These are phyloP conservation scores for Brachyopa scutellaris DNA, from an alignment of 2,888 invertebrate species.

Conservation along the genomic window DNA sequence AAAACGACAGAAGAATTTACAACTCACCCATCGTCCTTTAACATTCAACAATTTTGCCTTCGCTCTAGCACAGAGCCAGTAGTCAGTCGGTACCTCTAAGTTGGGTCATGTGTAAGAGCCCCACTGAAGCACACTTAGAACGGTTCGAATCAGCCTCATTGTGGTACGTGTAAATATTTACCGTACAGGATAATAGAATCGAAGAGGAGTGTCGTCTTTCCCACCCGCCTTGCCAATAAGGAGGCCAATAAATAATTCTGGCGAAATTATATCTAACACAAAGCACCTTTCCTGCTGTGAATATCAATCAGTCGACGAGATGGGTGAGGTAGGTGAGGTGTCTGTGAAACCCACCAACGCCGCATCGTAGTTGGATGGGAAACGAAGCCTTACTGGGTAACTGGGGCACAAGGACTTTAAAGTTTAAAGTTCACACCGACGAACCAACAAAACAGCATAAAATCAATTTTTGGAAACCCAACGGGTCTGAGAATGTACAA, in stretches of 20 bases:
- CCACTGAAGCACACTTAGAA: background rate
- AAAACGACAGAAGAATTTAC: conserved; percentile 16
- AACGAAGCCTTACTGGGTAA: conserved; percentile 27
- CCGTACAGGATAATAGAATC: conserved; percentile 67
- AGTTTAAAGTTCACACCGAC: conserved; percentile 53
- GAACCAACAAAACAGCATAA: conserved; percentile 1
- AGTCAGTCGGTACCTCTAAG: background rate
- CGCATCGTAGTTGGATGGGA: too few relatives aligned
- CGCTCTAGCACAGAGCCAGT: conserved; percentile 23
- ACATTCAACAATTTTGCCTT: conserved; percentile 58
- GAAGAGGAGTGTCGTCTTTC: conserved; percentile 32
- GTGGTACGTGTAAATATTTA: conserved; percentile 68
- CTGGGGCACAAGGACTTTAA: conserved; percentile 42
- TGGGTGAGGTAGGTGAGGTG: conserved; percentile 1
- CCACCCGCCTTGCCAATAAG: conserved; percentile 5
- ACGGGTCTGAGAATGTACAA: background rate
- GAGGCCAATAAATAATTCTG: conserved; percentile 69
- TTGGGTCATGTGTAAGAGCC: conserved; percentile 1
- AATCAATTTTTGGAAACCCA: conserved; percentile 26
- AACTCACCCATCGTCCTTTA: conserved; percentile 17
- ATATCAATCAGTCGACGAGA: conserved; percentile 54
- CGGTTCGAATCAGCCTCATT: conserved; percentile 55
- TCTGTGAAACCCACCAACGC: too few relatives aligned
- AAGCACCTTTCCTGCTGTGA: conserved; percentile 63
- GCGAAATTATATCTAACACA: conserved; percentile 69